A percentile compares a stretch with the other conserved stretches of the same genome.
Conservation (phyloP, 2,888 invertebrate genomes). For the Melitaea athalia region DNA sequence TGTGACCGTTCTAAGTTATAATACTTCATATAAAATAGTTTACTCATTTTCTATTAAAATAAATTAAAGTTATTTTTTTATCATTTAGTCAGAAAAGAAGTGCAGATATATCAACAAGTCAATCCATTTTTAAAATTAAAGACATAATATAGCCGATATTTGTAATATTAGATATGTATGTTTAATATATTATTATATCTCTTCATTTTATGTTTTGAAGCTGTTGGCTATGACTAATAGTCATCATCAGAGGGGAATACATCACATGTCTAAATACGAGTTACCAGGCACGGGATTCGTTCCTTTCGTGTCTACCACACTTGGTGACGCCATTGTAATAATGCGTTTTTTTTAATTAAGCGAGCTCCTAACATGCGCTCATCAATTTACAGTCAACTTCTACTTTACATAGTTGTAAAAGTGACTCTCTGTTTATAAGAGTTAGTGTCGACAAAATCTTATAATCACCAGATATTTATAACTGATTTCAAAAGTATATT, state of each 20-base stretch:
- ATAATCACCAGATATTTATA: too few relatives aligned
- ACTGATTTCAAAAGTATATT: too few relatives aligned
- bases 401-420: slow-evolving; percentile 5
- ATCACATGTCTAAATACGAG: slow-evolving; percentile 21
- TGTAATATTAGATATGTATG: slow-evolving; percentile 1
- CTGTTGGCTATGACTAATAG: slow-evolving; percentile 12
- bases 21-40: too few relatives aligned
- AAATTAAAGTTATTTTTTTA: too few relatives aligned
- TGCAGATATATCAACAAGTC: too few relatives aligned
- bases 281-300: slow-evolving; percentile 35
- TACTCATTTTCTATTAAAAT: too few relatives aligned
- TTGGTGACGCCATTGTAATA: slow-evolving; percentile 44
- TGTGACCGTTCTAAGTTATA: too few relatives aligned
- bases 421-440: background rate
- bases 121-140: too few relatives aligned
- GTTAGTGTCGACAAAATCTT: background rate
- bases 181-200: background rate
- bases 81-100: too few relatives aligned
- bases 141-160: too few relatives aligned
- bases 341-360: slow-evolving; percentile 41
- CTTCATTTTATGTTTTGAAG: slow-evolving; percentile 2
- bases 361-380: slow-evolving; percentile 23
- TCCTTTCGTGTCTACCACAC: slow-evolving; percentile 34
- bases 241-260: slow-evolving; percentile 5
- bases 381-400: slow-evolving; percentile 9